Evolutionary conservation across 2,113 vertebrate genomes (phyloP), one percentile per base, ranked within the genome.

Genomic region (Malurus alboscapulatus): DNA sequence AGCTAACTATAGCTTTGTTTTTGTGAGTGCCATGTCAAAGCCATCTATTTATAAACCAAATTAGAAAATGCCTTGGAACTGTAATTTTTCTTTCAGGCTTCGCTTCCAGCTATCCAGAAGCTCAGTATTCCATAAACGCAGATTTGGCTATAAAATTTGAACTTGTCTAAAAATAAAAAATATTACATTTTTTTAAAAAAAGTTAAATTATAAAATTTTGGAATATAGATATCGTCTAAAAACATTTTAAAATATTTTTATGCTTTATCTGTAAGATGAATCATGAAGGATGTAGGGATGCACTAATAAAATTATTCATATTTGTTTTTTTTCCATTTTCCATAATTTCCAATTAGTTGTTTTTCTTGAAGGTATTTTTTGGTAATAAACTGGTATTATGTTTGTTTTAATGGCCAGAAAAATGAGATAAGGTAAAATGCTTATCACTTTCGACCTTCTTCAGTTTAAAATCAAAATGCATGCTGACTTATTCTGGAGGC

Each of bases 1-100:
- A 91, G 54, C 84, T 90, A 92, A 92, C 77, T 85, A 91, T 87
- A 95, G 93, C 94, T 87, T 94, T 91, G 78, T 54, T 93, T 93
- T 92, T 89, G 76, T 86, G 89, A 95, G 78, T 85, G 63, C 26
- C 75, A 30, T 94, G 78, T 95, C 93, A 95, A 83, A 95, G 45
- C 84, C 40, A 59, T 85, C 91, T 96, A 85, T 96, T 96, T 94
- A 92, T 95, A 94, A 94, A 85, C 47, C 78, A 88, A 92, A 92
- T 91, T 76, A 77, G 71, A 96, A 95, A 92, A 87, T 91, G 87
- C 78, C 72, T 91, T 53, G 85, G 38, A 93, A 95, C 84, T 34
- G 67, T 91, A 82, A 66, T 94, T 82, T 95, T 74, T 88, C 68
- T 90, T 80, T 88, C 88, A 80, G 74, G 34, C 84, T 82, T 85